These are phyloP conservation scores for Anastatus disparis DNA, from an alignment of 1,140 invertebrate genomes.

Conservation along the genomic window DNA sequence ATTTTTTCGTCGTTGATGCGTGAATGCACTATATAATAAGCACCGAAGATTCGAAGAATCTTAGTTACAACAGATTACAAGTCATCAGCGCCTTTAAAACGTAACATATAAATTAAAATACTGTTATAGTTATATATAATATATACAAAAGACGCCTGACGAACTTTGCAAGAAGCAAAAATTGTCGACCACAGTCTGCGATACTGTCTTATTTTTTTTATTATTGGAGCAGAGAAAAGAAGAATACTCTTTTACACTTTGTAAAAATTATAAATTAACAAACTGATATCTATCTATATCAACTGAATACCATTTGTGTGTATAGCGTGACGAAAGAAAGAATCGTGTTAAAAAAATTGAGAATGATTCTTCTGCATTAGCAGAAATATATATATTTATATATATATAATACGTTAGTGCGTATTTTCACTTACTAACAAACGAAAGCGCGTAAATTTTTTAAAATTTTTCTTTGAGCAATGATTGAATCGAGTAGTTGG, in stretches of 20 bases:
- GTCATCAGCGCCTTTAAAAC: conserved; percentile 15
- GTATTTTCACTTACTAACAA: conserved; percentile 23
- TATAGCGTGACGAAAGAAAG: conserved; percentile 12
- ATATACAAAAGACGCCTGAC: conserved; percentile 28
- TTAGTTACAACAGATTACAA: conserved; percentile 7
- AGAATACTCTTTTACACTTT: conserved; percentile 1
- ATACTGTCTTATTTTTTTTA: conserved; percentile 2
- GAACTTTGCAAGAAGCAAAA: conserved; percentile 1
- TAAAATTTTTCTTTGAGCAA: conserved; percentile 10
- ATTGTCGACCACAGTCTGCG: not conserved
- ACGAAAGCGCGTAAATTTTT: conserved; percentile 28
- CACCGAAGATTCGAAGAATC: not conserved
- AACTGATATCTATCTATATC: conserved; percentile 21
- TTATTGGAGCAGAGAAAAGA: not conserved
- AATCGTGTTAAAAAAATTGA: conserved; percentile 23
- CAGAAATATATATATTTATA: conserved; percentile 25
- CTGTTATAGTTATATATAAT: conserved; percentile 33
- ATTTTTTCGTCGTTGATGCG: not conserved
- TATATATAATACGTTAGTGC: conserved; percentile 24
- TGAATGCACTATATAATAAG: conserved; percentile 5
- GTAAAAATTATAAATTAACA: conserved; percentile 33
- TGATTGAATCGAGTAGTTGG: conserved; percentile 28
- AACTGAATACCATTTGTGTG: conserved; percentile 15
- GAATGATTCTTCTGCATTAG: conserved; percentile 24
- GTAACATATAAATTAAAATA: conserved; percentile 32